Base-by-base conservation (phyloP, 1,140 invertebrate genomes). In the Prorops nasuta region DNA sequence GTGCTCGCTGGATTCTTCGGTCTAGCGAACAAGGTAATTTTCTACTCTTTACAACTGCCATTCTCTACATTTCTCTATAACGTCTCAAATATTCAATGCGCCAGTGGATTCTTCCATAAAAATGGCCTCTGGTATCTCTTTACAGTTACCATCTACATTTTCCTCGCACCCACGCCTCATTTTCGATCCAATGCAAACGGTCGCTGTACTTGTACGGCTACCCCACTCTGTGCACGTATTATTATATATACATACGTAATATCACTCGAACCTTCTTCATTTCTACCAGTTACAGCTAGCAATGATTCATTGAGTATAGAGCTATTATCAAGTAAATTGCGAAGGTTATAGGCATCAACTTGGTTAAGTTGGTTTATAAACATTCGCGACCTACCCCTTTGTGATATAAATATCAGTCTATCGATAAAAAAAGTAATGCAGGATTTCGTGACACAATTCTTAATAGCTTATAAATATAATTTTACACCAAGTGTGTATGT, bases 101-200 rank as follows among this genome's bases (percentile, higher is more conserved):
- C 8, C 45, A 51, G 44, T 60, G 48, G 57, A 60, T 52, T 60
- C 52, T 59, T 20, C 58, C 51, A 32, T 39, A 48, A 60, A 60
- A 55, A 60, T 60, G 56, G 58, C 58, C 34, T 32, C 52, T 40
- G 24, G 41, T 39, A 43, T 32, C 22, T 46, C 37, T 24, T 40
- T 19, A 16, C 7, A n/a, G 28, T 20, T 38, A 31, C 14, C 47
- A 18, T 10, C 7, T 32, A 15, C 14, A 17, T 24, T 41, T 3
- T 18, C 37, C 18, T 16, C 4, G 9, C 46, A 36, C 24, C 41
- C 47, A 19, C 19, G 34, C 36, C 6, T 3, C 4, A 12, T 1
- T 39, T 7, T 14, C 14, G 7, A 14, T 9, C 17, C 1, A 32
- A 10, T n/a, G 1, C 15, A 17, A 31, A 4, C 0, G 20, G 10